Base-by-base conservation (phyloP, 1,140 invertebrate genomes). In the Bombus haemorrhoidalis region DNA sequence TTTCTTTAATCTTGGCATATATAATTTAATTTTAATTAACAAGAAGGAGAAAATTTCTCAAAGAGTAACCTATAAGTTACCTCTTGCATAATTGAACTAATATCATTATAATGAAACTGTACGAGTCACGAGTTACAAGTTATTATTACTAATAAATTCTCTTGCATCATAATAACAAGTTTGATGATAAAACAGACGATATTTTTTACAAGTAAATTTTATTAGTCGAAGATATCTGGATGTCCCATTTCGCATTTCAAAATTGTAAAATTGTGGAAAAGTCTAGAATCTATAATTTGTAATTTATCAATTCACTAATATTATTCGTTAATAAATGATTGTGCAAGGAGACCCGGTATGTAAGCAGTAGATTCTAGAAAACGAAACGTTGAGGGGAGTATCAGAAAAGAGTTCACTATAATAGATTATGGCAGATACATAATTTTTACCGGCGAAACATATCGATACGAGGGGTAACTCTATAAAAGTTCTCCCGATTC, bases 401-500 rank as follows among this genome's bases (percentile, higher is more conserved):
- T 6, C 6, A 66, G 4, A 75, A 39, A 28, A n/a, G 18, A 18
- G 28, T 9, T n/a, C 3, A 0, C 34, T 25, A 47, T 34, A 41
- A 59, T 64, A 53, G 78, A 28, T 73, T 22, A 15, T 22, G 5
- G 13, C 43, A 76, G 73, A 53, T 81, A 37, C 77, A 43, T 89
- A 87, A 89, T 81, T 18, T 5, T 34, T 34, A 66, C n/a, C 47
- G 47, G 43, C 9, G 57, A 86, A 73, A 72, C 72, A 41, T 37
- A 62, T 79, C 43, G 79, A 47, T 66, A 83, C 39, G 39, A 32
- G 22, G 75, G 62, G 71, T 25, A 32, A 53, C 47, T 18, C 34
- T 81, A 90, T 87, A 90, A 85, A 81, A 79, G 62, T 62, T 73
- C 6, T 62, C 32, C 34, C 57, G 79, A 87, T 87, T 86, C 82